Percentiles rank a stretch among this genome's conserved stretches.
Conservation (phyloP, 1,140 invertebrate species). For the Cydia fagiglandana region DNA sequence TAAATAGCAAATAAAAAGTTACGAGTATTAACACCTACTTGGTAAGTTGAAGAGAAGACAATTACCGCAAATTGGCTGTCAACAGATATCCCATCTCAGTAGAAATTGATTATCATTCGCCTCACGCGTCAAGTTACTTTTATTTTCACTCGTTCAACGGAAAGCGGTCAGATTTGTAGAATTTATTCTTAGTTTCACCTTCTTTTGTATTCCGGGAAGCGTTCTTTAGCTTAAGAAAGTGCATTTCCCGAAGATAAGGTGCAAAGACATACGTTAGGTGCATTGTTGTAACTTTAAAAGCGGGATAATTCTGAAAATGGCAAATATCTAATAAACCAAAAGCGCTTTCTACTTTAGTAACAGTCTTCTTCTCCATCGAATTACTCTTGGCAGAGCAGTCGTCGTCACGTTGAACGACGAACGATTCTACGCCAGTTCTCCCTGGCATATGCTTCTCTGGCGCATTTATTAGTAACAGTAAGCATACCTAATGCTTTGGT, state of each 20-base stretch:
- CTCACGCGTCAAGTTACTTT: conserved; percentile 39
- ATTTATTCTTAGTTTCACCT: conserved; percentile 54
- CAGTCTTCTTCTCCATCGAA: no score
- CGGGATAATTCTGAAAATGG: no score
- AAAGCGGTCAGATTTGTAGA: conserved; percentile 56
- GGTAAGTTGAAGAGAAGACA: conserved; percentile 11
- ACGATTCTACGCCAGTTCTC: no score
- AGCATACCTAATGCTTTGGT: no score
- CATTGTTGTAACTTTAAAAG: no score
- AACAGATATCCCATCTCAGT: conserved; percentile 20
- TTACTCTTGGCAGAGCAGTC: no score
- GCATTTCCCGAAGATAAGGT: conserved; percentile 41
- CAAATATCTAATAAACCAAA: no score
- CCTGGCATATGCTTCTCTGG: no score
- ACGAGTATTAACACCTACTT: neutral
- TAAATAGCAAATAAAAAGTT: conserved; percentile 4
- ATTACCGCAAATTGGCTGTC: conserved; percentile 20
- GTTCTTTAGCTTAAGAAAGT: conserved; percentile 41
- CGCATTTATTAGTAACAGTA: no score
- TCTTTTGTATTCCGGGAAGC: conserved; percentile 64
- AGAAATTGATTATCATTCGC: conserved; percentile 46
- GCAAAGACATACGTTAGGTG: conserved; percentile 35
- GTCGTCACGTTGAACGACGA: no score
- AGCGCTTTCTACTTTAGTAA: no score
- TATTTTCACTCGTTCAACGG: conserved; percentile 35